Evolutionary conservation across 1,140 invertebrate species (phyloP).

Genomic region (Drosophila murphyi): DNA sequence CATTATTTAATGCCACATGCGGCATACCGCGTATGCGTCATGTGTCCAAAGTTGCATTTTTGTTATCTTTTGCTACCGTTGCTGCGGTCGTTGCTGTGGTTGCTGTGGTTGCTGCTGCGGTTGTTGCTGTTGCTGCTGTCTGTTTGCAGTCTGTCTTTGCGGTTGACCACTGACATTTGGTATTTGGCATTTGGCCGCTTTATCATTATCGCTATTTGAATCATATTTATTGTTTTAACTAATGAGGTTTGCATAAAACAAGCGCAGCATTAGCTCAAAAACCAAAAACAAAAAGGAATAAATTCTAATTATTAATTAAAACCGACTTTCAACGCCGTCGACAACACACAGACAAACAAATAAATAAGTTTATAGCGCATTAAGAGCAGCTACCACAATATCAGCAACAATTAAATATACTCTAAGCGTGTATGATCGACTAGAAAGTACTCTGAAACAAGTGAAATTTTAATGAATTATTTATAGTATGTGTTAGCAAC

Average conservation of each 20-base stretch:
- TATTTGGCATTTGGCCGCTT: constrained; percentile 11
- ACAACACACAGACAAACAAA: constrained; percentile 38
- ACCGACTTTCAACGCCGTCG: constrained; percentile 61
- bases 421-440: not conserved
- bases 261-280: constrained; percentile 30
- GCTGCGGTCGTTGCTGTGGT: not conserved
- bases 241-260: constrained; percentile 37
- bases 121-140: not conserved
- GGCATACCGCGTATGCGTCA: constrained; percentile 35
- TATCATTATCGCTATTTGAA: not conserved
- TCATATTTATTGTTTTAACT: constrained; percentile 33
- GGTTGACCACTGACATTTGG: constrained; percentile 11
- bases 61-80: not conserved
- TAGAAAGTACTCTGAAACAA: constrained; percentile 2
- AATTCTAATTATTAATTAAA: constrained; percentile 76
- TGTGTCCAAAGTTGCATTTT: constrained; percentile 9
- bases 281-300: constrained; percentile 29
- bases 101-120: not conserved
- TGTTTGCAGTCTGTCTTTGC: constrained; percentile 1
- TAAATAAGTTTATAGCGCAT: constrained; percentile 58
- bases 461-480: not conserved
- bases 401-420: constrained; percentile 36
- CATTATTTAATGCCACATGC: constrained; percentile 11
- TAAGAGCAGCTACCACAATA: constrained; percentile 39
- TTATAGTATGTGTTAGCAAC: too few species aligned